Evolutionary conservation across 1,140 invertebrate species (phyloP).

Genomic region (Eupeodes corollae): DNA sequence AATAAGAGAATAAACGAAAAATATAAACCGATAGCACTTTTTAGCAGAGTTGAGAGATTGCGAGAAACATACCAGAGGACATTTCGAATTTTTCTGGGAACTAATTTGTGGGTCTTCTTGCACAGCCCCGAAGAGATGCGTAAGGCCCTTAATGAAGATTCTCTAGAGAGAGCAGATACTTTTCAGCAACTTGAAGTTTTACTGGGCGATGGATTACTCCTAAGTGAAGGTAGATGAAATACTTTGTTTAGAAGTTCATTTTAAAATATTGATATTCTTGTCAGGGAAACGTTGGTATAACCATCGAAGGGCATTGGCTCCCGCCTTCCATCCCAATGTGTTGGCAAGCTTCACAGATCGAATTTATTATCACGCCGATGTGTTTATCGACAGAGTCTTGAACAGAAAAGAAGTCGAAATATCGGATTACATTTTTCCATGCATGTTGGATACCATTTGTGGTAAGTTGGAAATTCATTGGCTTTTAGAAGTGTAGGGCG

Average conservation of each 20-base stretch:
- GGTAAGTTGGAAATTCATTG: constrained; percentile 8
- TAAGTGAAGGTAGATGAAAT: constrained; percentile 18
- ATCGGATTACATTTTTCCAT: constrained; percentile 23
- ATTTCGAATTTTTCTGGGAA: constrained; percentile 27
- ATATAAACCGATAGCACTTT: constrained; percentile 16
- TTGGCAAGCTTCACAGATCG: constrained; percentile 13
- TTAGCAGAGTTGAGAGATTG: constrained; percentile 19
- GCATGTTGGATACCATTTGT: constrained; percentile 27
- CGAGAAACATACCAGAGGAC: constrained; percentile 17
- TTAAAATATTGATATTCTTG: neutral
- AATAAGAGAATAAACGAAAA: neutral
- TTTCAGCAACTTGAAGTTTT: constrained; percentile 23
- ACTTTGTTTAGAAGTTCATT: neutral
- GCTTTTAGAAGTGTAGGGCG: no score
- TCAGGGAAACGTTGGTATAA: constrained; percentile 16
- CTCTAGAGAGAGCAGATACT: constrained; percentile 18
- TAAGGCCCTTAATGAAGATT: constrained; percentile 21
- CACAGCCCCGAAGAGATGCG: constrained; percentile 25
- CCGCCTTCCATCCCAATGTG: constrained; percentile 22
- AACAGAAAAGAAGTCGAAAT: constrained; percentile 14
- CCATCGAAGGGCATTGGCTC: constrained; percentile 22
- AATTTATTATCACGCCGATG: constrained; percentile 15
- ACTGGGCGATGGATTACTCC: constrained; percentile 26
- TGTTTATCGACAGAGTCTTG: constrained; percentile 12
- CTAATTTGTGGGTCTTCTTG: constrained; percentile 29